Evolutionary conservation across 2,888 invertebrate genomes (phyloP), one percentile per base, ranked within the genome.

Genomic region (Dermolepida albohirtum): DNA sequence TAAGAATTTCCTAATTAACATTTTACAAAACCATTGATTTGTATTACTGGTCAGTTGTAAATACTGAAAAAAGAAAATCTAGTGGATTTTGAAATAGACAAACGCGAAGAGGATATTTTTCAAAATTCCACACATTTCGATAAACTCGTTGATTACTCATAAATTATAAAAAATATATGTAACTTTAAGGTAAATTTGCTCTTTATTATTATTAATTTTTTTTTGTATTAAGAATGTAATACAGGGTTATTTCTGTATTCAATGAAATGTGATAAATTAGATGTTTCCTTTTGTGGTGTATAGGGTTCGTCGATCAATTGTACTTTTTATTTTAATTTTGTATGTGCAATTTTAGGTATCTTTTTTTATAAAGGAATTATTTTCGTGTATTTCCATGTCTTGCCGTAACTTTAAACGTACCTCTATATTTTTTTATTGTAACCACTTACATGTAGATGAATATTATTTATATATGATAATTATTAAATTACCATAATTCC

Each of bases 261-360:
- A 68, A 49, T 43, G 64, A 68, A 68, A 68, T 68, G 68, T 68
- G 68, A 68, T 68, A 68, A 64, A 68, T 68, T 68, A 62, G 59
- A 62, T 34, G 34, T 34, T 34, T 34, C 34, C 29, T 47, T 49
- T 57, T 47, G 34, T 54, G 54, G 14, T 34, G 59, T 29, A 34
- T 17, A 34, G 6, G 47, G 44, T 29, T 62, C 47, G 47, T 34
- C 59, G 59, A 49, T 62, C 59, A 34, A 39, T 62, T 62, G 59
- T 55, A 50, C n/a, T 50, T 8, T 16, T 1, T 47, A 12, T 16
- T 14, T 34, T 34, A 34, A 34, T 34, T 34, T 34, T 34, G 6
- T 34, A 34, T 34, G 34, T 34, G 34, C 34, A 34, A 34, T 34
- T 34, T 1, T 34, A 34, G 6, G 34, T 34, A 34, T 34, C 6